Evolutionary conservation across 2,797 vertebrate genomes (phyloP).

Genomic region (Sylvia borin): DNA sequence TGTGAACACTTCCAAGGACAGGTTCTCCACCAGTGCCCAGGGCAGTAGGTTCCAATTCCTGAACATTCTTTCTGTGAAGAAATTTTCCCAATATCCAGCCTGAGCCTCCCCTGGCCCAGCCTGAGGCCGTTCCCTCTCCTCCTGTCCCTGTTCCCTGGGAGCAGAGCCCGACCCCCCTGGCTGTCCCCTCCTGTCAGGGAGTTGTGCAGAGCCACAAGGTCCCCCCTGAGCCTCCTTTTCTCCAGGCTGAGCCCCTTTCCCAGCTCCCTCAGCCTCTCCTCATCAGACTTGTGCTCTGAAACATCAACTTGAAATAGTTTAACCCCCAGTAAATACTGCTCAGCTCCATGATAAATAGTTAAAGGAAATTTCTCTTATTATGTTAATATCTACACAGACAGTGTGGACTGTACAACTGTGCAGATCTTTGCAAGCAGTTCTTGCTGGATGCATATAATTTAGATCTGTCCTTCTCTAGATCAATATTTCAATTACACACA

Average conservation of each 20-base stretch:
- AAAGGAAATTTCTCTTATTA: background rate
- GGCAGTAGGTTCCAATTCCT: background rate
- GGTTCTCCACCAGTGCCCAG: background rate
- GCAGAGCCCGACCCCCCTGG: background rate
- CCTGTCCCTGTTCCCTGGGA: background rate
- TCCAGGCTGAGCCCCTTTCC: background rate
- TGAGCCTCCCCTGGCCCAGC: rapidly evolving
- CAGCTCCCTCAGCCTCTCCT: background rate
- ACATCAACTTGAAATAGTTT: background rate
- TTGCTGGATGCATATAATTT: background rate
- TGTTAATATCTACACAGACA: background rate
- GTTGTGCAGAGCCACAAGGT: background rate
- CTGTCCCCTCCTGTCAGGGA: background rate
- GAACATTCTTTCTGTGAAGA: background rate
- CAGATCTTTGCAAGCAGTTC: background rate
- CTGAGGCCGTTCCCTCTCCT: background rate
- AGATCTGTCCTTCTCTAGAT: background rate
- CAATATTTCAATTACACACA: background rate
- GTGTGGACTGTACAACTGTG: background rate
- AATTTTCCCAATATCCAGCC: no score
- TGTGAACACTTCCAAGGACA: no score
- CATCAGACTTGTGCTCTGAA: background rate
- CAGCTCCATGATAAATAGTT: background rate
- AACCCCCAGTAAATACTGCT: background rate
- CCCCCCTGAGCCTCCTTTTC: background rate